Evolutionary conservation across 2,888 invertebrate genomes (phyloP).

Genomic region (Epiblema foenella): DNA sequence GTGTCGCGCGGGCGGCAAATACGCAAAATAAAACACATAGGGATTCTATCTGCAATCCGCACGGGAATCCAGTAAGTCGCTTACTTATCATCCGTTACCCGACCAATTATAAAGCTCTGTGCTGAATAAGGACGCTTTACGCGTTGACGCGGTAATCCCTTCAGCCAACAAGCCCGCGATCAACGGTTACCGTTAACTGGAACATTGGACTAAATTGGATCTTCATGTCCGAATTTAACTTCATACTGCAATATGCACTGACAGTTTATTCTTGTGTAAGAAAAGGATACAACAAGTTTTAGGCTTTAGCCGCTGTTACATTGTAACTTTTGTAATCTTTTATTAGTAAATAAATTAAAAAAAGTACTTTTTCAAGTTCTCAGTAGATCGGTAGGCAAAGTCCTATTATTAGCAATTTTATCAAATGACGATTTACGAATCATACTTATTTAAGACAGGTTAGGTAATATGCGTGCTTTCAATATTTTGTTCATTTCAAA

Average conservation of each 20-base stretch:
- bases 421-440: no score
- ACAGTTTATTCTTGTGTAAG: neutral
- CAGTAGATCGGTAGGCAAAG: neutral
- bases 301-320: no score
- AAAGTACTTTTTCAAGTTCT: neutral
- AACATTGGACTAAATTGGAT: conserved; percentile 24
- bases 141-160: conserved; percentile 32
- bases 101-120: neutral
- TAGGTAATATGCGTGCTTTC: no score
- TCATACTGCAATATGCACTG: neutral
- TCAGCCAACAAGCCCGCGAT: conserved; percentile 21
- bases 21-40: no score
- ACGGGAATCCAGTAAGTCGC: neutral
- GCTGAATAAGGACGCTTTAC: conserved; percentile 21
- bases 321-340: no score
- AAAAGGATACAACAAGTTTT: neutral
- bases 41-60: neutral
- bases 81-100: neutral
- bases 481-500: no score
- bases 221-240: conserved; percentile 12
- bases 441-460: no score
- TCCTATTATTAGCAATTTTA: neutral
- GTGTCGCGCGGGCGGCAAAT: no score
- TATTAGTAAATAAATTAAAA: no score
- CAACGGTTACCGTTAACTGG: conserved; percentile 28